These are phyloP conservation scores for Stratiomys singularior DNA, from an alignment of 2,888 invertebrate genomes.

Conservation along the genomic window DNA sequence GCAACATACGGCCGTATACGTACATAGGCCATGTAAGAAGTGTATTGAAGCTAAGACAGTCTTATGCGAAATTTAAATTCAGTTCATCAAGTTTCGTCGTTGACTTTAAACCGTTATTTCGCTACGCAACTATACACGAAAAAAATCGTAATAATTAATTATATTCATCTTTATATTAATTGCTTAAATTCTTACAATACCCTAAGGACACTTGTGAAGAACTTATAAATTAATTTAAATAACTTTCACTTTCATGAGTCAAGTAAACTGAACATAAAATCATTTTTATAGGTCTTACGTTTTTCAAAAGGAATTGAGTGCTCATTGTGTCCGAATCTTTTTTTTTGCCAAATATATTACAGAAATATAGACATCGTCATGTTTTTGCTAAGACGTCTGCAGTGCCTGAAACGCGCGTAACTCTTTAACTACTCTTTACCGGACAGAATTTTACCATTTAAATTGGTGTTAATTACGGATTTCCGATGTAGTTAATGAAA, in stretches of 20 bases:
- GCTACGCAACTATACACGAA: slow-evolving; percentile 22
- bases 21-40: slow-evolving; percentile 1
- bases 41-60: slow-evolving; percentile 33
- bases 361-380: no score
- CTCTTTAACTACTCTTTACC: no score
- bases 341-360: no score
- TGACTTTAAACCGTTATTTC: slow-evolving; percentile 49
- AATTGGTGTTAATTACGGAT: no score
- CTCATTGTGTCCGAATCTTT: no score
- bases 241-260: no score
- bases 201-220: no score
- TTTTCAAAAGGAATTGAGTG: slow-evolving; percentile 7
- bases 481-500: no score
- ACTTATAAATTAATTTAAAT: no score
- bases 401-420: no score
- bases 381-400: no score
- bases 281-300: not conserved
- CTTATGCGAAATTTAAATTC: slow-evolving; percentile 48
- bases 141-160: slow-evolving; percentile 32
- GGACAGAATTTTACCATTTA: no score
- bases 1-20: slow-evolving; percentile 12
- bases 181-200: not conserved
- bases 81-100: slow-evolving; percentile 51
- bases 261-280: not conserved
- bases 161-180: not conserved